These are phyloP conservation scores for Pterophyllum scalare DNA, from an alignment of 2,113 vertebrate species.

Conservation along the genomic window DNA sequence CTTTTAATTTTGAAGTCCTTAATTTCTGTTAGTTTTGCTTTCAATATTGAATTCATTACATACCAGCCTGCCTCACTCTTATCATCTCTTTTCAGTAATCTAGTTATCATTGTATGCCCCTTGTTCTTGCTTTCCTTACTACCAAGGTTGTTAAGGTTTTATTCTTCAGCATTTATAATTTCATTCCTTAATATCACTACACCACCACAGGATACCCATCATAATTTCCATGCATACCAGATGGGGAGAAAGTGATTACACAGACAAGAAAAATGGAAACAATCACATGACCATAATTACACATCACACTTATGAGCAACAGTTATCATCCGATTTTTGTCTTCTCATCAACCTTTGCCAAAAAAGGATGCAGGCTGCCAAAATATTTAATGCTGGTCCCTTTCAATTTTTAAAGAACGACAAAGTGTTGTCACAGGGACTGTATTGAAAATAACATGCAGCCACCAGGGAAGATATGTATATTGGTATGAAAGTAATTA, in stretches of 20 bases:
- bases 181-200: neutral
- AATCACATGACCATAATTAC: constrained; percentile 33
- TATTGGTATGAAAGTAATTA: neutral
- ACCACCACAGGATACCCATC: neutral
- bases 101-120: no score
- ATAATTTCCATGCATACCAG: neutral
- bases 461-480: neutral
- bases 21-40: no score
- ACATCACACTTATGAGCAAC: constrained; percentile 6
- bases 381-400: constrained; percentile 27
- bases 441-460: neutral
- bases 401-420: constrained; percentile 25
- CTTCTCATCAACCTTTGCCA: constrained; percentile 48
- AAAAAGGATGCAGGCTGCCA: constrained; percentile 19
- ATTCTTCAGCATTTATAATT: neutral
- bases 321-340: constrained; percentile 45
- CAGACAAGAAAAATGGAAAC: constrained; percentile 31
- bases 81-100: no score
- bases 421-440: constrained; percentile 1
- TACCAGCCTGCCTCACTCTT: no score
- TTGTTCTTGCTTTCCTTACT: no score
- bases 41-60: no score
- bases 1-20: no score
- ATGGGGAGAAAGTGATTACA: constrained; percentile 1
- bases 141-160: neutral